Evolutionary conservation across 2,797 vertebrate species (phyloP).

Genomic region (Acanthurus lineatus): DNA sequence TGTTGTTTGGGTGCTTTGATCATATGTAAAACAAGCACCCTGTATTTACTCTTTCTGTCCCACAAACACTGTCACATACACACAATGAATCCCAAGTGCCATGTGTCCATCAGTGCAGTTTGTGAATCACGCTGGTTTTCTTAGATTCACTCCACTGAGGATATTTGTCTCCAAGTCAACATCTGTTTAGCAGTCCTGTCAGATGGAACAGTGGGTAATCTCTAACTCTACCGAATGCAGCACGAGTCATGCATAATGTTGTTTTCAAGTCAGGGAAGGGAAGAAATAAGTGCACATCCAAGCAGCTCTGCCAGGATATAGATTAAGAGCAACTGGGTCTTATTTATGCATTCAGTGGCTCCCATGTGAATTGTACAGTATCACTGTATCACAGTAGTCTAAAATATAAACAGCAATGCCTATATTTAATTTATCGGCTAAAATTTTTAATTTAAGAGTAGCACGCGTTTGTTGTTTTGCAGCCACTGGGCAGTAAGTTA

Average conservation of each 20-base stretch:
- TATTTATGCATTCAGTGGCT: slow-evolving; percentile 36
- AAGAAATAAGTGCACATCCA: slow-evolving; percentile 55
- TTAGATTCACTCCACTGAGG: slow-evolving; percentile 63
- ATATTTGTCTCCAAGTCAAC: slow-evolving; percentile 77
- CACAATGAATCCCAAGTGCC: slow-evolving; percentile 49
- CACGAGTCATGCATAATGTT: slow-evolving; percentile 65
- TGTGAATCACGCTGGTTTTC: slow-evolving; percentile 72
- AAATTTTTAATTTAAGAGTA: slow-evolving; percentile 19
- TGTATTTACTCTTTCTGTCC: slow-evolving; percentile 45
- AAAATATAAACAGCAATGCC: slow-evolving; percentile 33
- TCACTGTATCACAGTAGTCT: slow-evolving; percentile 11
- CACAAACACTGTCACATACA: slow-evolving; percentile 10
- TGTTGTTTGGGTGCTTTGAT: slow-evolving; percentile 68
- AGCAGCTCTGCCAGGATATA: slow-evolving; percentile 50
- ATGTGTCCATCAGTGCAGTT: slow-evolving; percentile 66
- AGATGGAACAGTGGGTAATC: slow-evolving; percentile 74
- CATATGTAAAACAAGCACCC: slow-evolving; percentile 66
- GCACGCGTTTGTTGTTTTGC: not conserved
- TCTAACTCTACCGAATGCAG: slow-evolving; percentile 71
- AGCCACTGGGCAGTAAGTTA: slow-evolving; percentile 15
- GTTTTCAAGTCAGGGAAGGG: slow-evolving; percentile 50
- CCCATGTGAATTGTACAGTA: slow-evolving; percentile 44
- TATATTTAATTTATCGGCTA: slow-evolving; percentile 45
- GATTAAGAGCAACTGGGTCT: slow-evolving; percentile 42
- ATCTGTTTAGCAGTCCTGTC: slow-evolving; percentile 81